These are phyloP conservation scores for Stylophora pistillata DNA, from an alignment of 64 coral and sea anemone species.

Conservation along the genomic window DNA sequence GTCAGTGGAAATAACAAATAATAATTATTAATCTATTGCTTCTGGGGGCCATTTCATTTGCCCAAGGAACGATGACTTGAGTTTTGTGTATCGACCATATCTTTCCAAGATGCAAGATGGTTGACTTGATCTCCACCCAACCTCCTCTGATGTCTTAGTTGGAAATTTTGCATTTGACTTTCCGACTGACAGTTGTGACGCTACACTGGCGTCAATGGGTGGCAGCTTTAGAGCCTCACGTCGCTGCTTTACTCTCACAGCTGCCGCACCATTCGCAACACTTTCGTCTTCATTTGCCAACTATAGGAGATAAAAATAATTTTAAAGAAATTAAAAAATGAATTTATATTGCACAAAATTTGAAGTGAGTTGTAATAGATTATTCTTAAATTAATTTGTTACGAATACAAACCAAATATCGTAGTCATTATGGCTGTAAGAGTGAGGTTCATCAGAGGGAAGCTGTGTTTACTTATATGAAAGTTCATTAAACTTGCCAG, in stretches of 20 bases:
- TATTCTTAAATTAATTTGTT: no score
- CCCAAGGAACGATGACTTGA: constrained; percentile 73
- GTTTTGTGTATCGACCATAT: constrained; percentile 94
- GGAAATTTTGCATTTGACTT: constrained; percentile 85
- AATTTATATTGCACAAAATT: no score
- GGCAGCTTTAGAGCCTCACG: constrained; percentile 95
- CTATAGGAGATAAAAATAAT: constrained; percentile 34
- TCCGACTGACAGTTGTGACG: constrained; percentile 85
- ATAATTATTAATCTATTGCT: constrained; percentile 55
- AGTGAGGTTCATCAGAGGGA: no score
- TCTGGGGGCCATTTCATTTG: constrained; percentile 98
- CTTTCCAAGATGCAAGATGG: constrained; percentile 84
- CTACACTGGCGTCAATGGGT: constrained; percentile 91
- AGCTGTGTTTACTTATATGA: no score
- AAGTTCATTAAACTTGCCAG: no score
- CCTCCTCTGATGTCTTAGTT: constrained; percentile 72
- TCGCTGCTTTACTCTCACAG: constrained; percentile 93
- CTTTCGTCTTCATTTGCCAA: constrained; percentile 84
- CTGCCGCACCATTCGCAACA: constrained; percentile 77
- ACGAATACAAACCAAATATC: no score
- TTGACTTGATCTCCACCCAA: constrained; percentile 97
- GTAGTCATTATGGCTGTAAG: no score
- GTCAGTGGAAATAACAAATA: background rate
- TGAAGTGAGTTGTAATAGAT: no score
- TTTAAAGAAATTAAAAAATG: background rate